Conservation (phyloP, 1,140 invertebrate species). For the Brevipalpus yothersi region DNA sequence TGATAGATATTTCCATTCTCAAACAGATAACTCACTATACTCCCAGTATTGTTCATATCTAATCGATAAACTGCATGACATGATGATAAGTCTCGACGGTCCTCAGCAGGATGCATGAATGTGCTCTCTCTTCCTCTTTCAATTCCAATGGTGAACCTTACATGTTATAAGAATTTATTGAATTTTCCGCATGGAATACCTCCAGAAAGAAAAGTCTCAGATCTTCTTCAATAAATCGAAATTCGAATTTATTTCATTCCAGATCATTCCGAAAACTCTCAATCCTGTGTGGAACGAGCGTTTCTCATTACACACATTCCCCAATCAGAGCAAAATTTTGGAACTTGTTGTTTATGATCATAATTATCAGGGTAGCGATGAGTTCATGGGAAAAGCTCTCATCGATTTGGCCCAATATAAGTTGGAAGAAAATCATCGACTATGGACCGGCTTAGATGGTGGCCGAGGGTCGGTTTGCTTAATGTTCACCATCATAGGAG, state of each 20-base stretch:
- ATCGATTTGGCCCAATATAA: constrained; percentile 63
- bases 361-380: constrained; percentile 51
- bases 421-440: constrained; percentile 63
- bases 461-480: constrained; percentile 61
- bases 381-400: constrained; percentile 57
- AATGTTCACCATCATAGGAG: constrained; percentile 78
- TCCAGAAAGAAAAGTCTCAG: too few relatives aligned
- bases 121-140: too few relatives aligned
- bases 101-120: too few relatives aligned
- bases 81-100: too few relatives aligned
- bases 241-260: constrained; percentile 16
- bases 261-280: constrained; percentile 38
- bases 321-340: constrained; percentile 57
- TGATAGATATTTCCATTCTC: too few relatives aligned
- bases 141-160: too few relatives aligned
- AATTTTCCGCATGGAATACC: too few relatives aligned
- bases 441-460: constrained; percentile 70
- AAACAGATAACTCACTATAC: too few relatives aligned
- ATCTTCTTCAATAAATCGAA: too few relatives aligned
- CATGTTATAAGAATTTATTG: too few relatives aligned
- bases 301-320: constrained; percentile 86
- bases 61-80: too few relatives aligned
- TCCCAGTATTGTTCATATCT: too few relatives aligned
- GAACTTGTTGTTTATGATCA: constrained; percentile 78
- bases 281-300: constrained; percentile 85